Conservation (phyloP, 2,888 invertebrate species). For the Abscondita cerata region DNA sequence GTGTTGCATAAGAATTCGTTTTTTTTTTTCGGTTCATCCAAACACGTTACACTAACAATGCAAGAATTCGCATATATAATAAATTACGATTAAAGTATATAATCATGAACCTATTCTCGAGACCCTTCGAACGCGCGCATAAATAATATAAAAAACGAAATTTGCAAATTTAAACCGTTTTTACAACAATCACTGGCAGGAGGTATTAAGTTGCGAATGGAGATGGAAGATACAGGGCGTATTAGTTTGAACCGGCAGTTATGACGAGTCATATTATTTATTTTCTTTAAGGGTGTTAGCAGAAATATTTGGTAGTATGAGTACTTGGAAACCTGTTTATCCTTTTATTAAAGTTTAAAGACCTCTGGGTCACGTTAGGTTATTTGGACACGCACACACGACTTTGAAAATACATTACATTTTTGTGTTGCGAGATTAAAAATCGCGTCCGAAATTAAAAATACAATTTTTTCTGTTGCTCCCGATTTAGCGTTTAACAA, state of each 20-base stretch:
- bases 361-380: conserved; percentile 46
- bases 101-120: too few relatives aligned
- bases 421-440: background rate
- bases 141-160: too few relatives aligned
- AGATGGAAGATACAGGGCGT: conserved; percentile 10
- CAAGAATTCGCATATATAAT: too few relatives aligned
- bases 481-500: conserved; percentile 1
- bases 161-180: background rate
- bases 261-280: conserved; percentile 31
- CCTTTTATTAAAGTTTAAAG: conserved; percentile 48
- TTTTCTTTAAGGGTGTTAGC: conserved; percentile 40
- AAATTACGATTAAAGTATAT: too few relatives aligned
- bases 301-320: conserved; percentile 38
- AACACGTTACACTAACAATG: too few relatives aligned
- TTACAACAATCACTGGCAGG: background rate
- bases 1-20: conserved; percentile 1
- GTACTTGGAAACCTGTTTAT: conserved; percentile 43
- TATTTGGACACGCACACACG: conserved; percentile 41
- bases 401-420: conserved; percentile 20
- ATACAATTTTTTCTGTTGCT: background rate
- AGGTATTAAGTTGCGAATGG: background rate
- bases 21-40: background rate
- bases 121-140: too few relatives aligned
- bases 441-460: too few relatives aligned
- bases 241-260: conserved; percentile 19